These are phyloP conservation scores for Patella ulyssiponensis DNA, from an alignment of 2,888 invertebrate species.

Conservation along the genomic window DNA sequence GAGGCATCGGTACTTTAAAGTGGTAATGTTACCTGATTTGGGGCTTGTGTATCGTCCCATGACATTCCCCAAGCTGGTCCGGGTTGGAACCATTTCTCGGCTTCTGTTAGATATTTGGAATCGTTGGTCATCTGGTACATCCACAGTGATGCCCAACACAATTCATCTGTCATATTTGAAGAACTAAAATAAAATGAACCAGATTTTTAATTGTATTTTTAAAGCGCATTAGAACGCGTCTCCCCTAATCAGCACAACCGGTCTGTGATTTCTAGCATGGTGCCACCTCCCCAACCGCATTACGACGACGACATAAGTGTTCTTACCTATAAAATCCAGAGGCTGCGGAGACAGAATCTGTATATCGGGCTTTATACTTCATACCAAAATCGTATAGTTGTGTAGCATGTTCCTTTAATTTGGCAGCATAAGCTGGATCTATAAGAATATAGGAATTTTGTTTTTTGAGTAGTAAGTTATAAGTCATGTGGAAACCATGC, in stretches of 20 bases:
- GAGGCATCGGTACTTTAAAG: no score
- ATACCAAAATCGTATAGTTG: slow-evolving; percentile 53
- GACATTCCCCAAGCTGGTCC: slow-evolving; percentile 56
- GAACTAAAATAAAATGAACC: slow-evolving; percentile 20
- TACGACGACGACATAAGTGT: not conserved
- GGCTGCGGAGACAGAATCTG: slow-evolving; percentile 49
- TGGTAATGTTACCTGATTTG: slow-evolving; percentile 35
- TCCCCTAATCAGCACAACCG: no score
- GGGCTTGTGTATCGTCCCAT: slow-evolving; percentile 62
- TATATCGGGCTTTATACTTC: slow-evolving; percentile 49
- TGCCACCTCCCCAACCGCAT: no score
- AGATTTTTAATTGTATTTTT: no score
- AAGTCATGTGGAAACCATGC: no score
- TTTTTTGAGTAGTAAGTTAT: no score
- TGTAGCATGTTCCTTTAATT: slow-evolving; percentile 48
- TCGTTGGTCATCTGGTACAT: slow-evolving; percentile 60
- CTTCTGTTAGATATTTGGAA: slow-evolving; percentile 49
- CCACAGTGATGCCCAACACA: slow-evolving; percentile 63
- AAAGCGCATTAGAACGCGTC: no score
- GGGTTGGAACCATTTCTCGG: slow-evolving; percentile 44
- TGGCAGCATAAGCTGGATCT: slow-evolving; percentile 48
- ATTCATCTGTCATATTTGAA: slow-evolving; percentile 49
- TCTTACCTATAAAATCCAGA: slow-evolving; percentile 53
- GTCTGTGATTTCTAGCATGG: no score
- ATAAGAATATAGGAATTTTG: not conserved